Conservation (phyloP, 2,797 vertebrate genomes). For the Botia almorhae region DNA sequence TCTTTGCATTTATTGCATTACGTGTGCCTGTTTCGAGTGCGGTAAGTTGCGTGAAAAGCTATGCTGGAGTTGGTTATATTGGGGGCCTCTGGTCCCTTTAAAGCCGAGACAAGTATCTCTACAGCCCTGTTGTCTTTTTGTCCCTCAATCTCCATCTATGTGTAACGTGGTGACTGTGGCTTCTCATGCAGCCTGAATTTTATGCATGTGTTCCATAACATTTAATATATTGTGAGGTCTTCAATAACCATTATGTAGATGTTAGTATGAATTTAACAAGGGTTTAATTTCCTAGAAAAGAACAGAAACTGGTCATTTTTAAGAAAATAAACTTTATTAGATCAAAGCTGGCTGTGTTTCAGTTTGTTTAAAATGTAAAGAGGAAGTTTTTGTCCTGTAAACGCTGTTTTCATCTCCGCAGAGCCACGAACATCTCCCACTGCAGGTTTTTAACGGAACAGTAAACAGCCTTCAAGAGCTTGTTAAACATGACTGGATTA, state of each 20-base stretch:
- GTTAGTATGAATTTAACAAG: conserved; percentile 98
- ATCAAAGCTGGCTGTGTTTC: conserved; percentile 74
- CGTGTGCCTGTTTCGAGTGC: conserved; percentile 54
- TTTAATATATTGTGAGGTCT: conserved; percentile 99
- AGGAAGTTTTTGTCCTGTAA: conserved; percentile 14
- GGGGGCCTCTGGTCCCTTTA: conserved; percentile 77
- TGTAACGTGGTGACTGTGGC: conserved; percentile 99
- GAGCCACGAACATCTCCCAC: conserved; percentile 5
- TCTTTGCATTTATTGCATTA: conserved; percentile 37
- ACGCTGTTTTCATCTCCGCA: not conserved
- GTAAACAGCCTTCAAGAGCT: conserved; percentile 27
- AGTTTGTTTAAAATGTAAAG: conserved; percentile 19
- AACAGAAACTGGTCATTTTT: conserved; percentile 99
- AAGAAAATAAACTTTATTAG: conserved; percentile 99
- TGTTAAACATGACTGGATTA: conserved; percentile 42
- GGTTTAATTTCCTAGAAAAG: conserved; percentile 99
- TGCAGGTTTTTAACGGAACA: not conserved
- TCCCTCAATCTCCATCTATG: conserved; percentile 78
- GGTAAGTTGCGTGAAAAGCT: conserved; percentile 61
- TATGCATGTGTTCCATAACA: conserved; percentile 99
- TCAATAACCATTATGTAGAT: conserved; percentile 99
- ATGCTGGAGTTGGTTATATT: conserved; percentile 82
- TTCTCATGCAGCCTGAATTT: conserved; percentile 99
- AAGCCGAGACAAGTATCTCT: conserved; percentile 89
- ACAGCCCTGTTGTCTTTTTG: conserved; percentile 82